Evolutionary conservation across 2,888 invertebrate species (phyloP), one percentile per base, ranked within the genome.

Genomic region (Lacanobia wlatinum): DNA sequence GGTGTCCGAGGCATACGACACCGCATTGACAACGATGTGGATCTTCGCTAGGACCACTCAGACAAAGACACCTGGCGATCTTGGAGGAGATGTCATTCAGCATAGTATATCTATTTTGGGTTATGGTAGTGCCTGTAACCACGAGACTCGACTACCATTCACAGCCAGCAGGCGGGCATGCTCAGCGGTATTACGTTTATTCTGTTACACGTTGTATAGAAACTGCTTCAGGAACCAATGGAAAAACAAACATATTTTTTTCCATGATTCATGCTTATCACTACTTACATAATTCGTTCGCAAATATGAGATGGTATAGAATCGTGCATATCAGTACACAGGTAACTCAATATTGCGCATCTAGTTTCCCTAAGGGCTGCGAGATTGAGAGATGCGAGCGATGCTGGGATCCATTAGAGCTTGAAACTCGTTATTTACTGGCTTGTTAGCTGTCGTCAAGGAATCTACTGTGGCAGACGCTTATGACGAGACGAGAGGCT

Each of bases 331-430:
- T 48, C 34, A 6, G 23, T 50, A 34, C 3, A n/a, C 34, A 43
- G 12, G 50, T 74, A 74, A 52, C 50, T 28, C 28, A 53, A 77
- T 78, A 63, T 63, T 55, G 43, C 46, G 53, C 43, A 50, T 55
- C 43, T 63, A 60, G 67, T 64, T 80, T 77, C 50, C 75, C 63
- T 79, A 55, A 60, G 55, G 80, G 67, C 46, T 60, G 21, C 16
- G 50, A 68, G 28, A 63, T 67, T 64, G 55, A 55, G 75, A 16
- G 2, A 28, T 3, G 34, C 28, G 48, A 53, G 64, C n/a, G 46
- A 65, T n/a, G 62, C 43, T 23, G 18, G 55, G 21, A 66, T 72
- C 48, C 52, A 62, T 66, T 67, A 63, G 53, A 66, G 53, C 66
- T 73, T 56, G n/a, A 77, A 77, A 53, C 65, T 66, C n/a, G n/a